These are phyloP conservation scores for Daktulosphaira vitifoliae DNA, from an alignment of 1,140 invertebrate species.

Conservation along the genomic window DNA sequence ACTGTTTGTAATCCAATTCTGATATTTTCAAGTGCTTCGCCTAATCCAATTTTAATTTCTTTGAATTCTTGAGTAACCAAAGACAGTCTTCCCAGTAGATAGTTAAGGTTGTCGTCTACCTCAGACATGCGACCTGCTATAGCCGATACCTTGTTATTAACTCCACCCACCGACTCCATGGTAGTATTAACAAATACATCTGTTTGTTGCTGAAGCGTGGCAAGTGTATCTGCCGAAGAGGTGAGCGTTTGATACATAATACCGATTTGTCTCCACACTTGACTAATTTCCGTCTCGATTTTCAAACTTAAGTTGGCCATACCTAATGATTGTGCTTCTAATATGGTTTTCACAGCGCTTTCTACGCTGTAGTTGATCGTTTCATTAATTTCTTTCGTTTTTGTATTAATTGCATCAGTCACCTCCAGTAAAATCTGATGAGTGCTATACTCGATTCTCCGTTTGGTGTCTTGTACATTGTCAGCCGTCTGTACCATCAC, in stretches of 20 bases:
- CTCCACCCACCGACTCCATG: slow-evolving; percentile 65
- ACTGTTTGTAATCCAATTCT: slow-evolving; percentile 54
- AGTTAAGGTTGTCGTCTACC: slow-evolving; percentile 78
- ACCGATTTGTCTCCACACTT: slow-evolving; percentile 45
- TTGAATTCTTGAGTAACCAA: slow-evolving; percentile 79
- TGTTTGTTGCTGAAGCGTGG: slow-evolving; percentile 67
- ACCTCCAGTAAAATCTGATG: slow-evolving; percentile 77
- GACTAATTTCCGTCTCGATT: slow-evolving; percentile 71
- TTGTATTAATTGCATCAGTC: slow-evolving; percentile 55
- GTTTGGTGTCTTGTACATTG: slow-evolving; percentile 72
- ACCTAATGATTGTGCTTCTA: slow-evolving; percentile 63
- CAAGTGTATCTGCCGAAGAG: slow-evolving; percentile 61
- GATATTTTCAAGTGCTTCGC: slow-evolving; percentile 60
- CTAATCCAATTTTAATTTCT: slow-evolving; percentile 66
- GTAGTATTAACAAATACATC: slow-evolving; percentile 72
- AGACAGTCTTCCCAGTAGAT: slow-evolving; percentile 65
- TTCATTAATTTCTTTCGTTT: slow-evolving; percentile 56
- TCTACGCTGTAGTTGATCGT: slow-evolving; percentile 62
- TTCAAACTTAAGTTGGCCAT: slow-evolving; percentile 64
- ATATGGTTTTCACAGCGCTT: slow-evolving; percentile 56
- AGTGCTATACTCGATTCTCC: slow-evolving; percentile 72
- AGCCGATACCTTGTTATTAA: slow-evolving; percentile 66
- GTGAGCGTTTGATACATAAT: slow-evolving; percentile 79
- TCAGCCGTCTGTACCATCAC: slow-evolving; percentile 75
- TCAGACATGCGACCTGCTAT: slow-evolving; percentile 72